These are phyloP conservation scores for Etheostoma nigrum DNA, from an alignment of 2,797 vertebrate genomes.

Conservation along the genomic window DNA sequence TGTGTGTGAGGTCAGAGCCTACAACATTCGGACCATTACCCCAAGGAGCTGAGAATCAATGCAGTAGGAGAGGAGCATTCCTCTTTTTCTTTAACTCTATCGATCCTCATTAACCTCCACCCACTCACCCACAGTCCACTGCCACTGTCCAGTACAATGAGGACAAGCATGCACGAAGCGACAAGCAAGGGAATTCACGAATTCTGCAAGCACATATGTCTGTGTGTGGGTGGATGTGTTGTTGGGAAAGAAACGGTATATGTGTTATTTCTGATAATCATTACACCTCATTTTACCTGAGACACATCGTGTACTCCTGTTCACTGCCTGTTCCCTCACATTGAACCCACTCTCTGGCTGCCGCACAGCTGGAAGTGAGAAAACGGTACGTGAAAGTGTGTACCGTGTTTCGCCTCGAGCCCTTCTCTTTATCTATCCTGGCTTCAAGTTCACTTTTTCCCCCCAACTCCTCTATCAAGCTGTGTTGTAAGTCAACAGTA, in stretches of 20 bases:
- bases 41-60: constrained; percentile 77
- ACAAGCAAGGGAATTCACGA: constrained; percentile 6
- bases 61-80: constrained; percentile 63
- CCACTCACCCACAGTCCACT: constrained; percentile 38
- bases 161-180: neutral
- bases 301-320: constrained; percentile 19
- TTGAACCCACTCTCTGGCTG: constrained; percentile 14
- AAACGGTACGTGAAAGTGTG: constrained; percentile 41
- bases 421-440: constrained; percentile 56
- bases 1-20: constrained; percentile 72
- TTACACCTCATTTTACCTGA: constrained; percentile 18
- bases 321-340: constrained; percentile 25
- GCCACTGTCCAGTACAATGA: constrained; percentile 36
- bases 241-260: neutral
- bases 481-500: neutral
- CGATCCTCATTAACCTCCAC: constrained; percentile 84
- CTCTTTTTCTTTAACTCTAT: constrained; percentile 77
- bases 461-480: constrained; percentile 7
- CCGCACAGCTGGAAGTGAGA: constrained; percentile 48
- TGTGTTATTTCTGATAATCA: constrained; percentile 17
- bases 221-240: constrained; percentile 16
- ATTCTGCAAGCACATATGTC: constrained; percentile 7
- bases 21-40: constrained; percentile 73
- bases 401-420: constrained; percentile 57
- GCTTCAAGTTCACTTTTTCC: constrained; percentile 19